Conservation (phyloP, 2,797 vertebrate species). For the Propithecus deckenii region DNA sequence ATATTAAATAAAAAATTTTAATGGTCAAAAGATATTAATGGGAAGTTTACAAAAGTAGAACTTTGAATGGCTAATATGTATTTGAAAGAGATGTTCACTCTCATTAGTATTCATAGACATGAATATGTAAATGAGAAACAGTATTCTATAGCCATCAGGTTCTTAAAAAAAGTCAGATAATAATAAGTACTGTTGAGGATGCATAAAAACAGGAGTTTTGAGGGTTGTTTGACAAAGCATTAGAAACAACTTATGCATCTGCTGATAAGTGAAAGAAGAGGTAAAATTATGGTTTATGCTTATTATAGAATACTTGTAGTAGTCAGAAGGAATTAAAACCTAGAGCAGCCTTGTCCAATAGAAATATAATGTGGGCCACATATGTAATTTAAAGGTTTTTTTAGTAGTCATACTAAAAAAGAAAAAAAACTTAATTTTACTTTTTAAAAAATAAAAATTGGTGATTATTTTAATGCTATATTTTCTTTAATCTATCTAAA, state of each 20-base stretch:
- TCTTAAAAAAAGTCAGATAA: neutral
- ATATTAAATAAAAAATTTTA: neutral
- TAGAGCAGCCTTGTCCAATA: neutral
- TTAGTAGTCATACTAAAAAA: neutral
- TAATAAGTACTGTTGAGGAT: neutral
- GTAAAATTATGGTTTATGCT: neutral
- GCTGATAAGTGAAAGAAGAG: neutral
- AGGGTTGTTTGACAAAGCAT: neutral
- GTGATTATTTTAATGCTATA: neutral
- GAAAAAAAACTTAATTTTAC: neutral
- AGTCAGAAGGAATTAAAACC: neutral
- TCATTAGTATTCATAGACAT: neutral
- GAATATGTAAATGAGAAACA: slow-evolving; percentile 8
- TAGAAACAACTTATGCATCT: neutral
- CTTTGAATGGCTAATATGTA: neutral
- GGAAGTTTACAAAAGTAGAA: neutral
- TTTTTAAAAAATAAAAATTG: neutral
- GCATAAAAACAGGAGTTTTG: neutral
- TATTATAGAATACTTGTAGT: neutral
- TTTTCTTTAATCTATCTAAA: neutral
- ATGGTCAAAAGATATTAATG: neutral
- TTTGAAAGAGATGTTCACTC: neutral
- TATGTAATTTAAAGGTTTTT: neutral
- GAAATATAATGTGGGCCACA: neutral
- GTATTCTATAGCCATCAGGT: neutral